Evolutionary conservation across 2,797 vertebrate genomes (phyloP).

Genomic region (Peromyscus eremicus): DNA sequence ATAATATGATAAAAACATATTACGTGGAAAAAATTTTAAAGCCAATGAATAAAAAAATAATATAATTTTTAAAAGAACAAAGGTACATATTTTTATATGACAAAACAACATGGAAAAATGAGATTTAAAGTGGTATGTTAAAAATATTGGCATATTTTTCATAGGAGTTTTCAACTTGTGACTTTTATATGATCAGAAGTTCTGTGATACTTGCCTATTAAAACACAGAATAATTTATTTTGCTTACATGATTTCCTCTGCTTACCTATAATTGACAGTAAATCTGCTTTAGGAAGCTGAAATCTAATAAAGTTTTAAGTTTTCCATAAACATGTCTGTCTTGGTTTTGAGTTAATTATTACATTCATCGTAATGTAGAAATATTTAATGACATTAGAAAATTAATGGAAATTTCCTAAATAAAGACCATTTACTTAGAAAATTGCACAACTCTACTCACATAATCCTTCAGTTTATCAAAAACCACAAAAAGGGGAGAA

Average conservation of each 20-base stretch:
- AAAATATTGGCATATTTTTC: slow-evolving; percentile 30
- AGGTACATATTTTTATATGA: neutral
- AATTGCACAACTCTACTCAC: neutral
- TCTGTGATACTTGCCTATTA: neutral
- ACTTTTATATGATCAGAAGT: neutral
- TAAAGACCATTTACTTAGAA: neutral
- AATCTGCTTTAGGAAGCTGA: slow-evolving; percentile 14
- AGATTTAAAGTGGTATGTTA: slow-evolving; percentile 24
- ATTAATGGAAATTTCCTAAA: slow-evolving; percentile 9
- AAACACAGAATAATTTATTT: neutral
- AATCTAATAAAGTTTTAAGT: slow-evolving; percentile 50
- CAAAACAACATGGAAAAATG: neutral
- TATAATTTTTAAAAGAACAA: neutral
- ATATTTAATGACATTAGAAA: slow-evolving; percentile 14
- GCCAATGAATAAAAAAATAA: neutral
- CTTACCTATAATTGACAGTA: slow-evolving; percentile 15
- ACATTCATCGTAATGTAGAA: neutral
- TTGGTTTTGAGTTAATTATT: neutral
- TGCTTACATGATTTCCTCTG: neutral
- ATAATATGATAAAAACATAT: neutral
- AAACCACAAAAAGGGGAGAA: neutral
- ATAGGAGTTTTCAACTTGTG: neutral
- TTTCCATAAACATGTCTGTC: neutral
- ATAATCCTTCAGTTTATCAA: slow-evolving; percentile 16
- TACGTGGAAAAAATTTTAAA: neutral